Percentiles rank a stretch among this genome's conserved stretches.
These are phyloP conservation scores for Drosophila anceps DNA, from an alignment of 2,888 invertebrate genomes.

Conservation along the genomic window DNA sequence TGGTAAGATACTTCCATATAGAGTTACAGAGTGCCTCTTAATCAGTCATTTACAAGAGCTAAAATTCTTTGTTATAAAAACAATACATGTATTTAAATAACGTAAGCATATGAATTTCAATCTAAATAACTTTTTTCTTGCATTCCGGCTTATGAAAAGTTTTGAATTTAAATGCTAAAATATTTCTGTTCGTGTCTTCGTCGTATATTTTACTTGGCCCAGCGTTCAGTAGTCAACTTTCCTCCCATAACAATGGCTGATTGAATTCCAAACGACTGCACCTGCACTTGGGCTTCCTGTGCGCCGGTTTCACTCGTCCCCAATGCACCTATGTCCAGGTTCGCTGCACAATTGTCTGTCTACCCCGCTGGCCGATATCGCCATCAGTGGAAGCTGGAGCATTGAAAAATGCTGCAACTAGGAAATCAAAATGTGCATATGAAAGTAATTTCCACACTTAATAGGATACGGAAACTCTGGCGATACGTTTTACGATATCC, in stretches of 20 bases:
- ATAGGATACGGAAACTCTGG: slow-evolving; percentile 77
- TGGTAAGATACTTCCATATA: no score
- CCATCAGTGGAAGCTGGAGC: slow-evolving; percentile 30
- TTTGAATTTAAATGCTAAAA: slow-evolving; percentile 3
- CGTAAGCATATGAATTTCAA: not conserved
- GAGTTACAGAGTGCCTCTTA: not conserved
- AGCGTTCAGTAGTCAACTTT: slow-evolving; percentile 10
- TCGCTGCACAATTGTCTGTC: slow-evolving; percentile 31
- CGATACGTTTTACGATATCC: slow-evolving; percentile 78
- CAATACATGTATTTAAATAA: not conserved
- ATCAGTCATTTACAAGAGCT: not conserved
- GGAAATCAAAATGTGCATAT: slow-evolving; percentile 80
- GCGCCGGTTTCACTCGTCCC: slow-evolving; percentile 14
- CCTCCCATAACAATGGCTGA: slow-evolving; percentile 32
- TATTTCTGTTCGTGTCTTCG: not conserved
- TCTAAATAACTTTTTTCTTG: not conserved
- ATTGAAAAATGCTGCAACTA: slow-evolving; percentile 59
- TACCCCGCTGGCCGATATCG: slow-evolving; percentile 29
- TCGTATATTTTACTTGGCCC: slow-evolving; percentile 5
- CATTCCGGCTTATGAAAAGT: not conserved
- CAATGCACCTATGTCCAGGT: slow-evolving; percentile 17
- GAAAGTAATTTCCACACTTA: slow-evolving; percentile 80
- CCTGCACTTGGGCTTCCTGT: slow-evolving; percentile 39
- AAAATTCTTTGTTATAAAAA: not conserved
- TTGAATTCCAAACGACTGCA: slow-evolving; percentile 42